phyloP scores from a whole-genome alignment of 2,888 invertebrate species.

The Lacanobia wlatinum region DNA sequence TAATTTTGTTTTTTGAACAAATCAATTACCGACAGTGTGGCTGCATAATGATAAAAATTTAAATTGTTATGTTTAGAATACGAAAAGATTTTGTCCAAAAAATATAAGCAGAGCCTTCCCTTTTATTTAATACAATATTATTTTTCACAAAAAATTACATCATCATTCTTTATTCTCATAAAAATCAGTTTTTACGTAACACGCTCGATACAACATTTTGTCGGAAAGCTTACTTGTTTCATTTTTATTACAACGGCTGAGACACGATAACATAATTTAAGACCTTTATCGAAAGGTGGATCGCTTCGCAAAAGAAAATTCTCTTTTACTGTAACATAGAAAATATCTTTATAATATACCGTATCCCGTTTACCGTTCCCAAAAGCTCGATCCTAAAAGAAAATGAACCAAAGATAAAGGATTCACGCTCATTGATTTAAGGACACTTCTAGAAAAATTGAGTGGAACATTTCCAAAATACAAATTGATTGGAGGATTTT shows the following conservation, averaged over 20 bases:
- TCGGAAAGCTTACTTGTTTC: conserved; percentile 69
- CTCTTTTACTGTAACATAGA: conserved; percentile 66
- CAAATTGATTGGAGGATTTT: conserved; percentile 40
- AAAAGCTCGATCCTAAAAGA: conserved; percentile 75
- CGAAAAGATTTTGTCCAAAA: background rate
- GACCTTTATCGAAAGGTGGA: conserved; percentile 77
- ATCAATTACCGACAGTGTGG: background rate
- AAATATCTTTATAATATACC: conserved; percentile 76
- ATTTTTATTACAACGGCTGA: conserved; percentile 75
- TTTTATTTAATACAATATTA: conserved; percentile 10
- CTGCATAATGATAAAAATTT: background rate
- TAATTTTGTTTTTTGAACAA: conserved; percentile 3
- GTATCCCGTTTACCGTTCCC: conserved; percentile 77
- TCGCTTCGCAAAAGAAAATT: conserved; percentile 72
- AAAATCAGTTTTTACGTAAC: conserved; percentile 64
- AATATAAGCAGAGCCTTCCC: background rate
- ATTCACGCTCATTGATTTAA: conserved; percentile 71
- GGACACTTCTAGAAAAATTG: conserved; percentile 61
- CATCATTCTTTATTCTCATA: conserved; percentile 42
- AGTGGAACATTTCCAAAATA: conserved; percentile 53
- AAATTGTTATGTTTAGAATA: no score
- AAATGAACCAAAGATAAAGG: conserved; percentile 81
- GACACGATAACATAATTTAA: conserved; percentile 81
- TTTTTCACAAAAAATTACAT: conserved; percentile 30
- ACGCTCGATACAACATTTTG: conserved; percentile 63